A percentile compares a stretch with the other conserved stretches of the same genome.
These are phyloP conservation scores for Rhabdomys dilectus DNA, from an alignment of 2,113 vertebrate species.

Conservation along the genomic window DNA sequence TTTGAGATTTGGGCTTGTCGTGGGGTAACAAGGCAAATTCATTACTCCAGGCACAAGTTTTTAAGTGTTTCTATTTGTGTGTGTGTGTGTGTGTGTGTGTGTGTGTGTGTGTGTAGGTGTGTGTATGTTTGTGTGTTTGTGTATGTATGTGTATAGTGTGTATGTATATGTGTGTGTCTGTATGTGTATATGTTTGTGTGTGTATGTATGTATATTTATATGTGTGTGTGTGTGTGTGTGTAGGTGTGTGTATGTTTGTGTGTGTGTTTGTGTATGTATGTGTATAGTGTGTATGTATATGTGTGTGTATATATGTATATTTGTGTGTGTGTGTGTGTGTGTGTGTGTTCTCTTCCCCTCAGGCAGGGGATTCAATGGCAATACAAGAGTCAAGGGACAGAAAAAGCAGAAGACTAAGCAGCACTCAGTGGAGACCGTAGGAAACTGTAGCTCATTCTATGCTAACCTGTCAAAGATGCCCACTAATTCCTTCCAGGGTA, in stretches of 20 bases:
- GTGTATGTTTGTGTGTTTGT: too few species aligned
- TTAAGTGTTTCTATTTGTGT: neutral
- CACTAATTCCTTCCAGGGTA: neutral
- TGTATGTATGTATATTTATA: too few species aligned
- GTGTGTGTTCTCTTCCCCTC: neutral
- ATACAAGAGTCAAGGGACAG: neutral
- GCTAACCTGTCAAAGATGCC: neutral
- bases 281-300: too few species aligned
- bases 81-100: neutral
- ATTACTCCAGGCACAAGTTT: neutral
- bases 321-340: neutral
- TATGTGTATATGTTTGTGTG: too few species aligned
- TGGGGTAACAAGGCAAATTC: neutral
- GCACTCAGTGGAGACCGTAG: neutral
- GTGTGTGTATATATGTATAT: neutral
- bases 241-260: neutral
- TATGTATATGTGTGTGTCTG: too few species aligned
- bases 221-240: too few species aligned
- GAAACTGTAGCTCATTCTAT: neutral
- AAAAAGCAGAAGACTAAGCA: neutral
- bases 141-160: neutral
- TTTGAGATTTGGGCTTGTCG: neutral
- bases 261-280: neutral
- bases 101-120: too few species aligned
- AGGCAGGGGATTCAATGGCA: neutral